These are phyloP conservation scores for Excalfactoria chinensis DNA, from an alignment of 2,113 vertebrate genomes.

Conservation along the genomic window DNA sequence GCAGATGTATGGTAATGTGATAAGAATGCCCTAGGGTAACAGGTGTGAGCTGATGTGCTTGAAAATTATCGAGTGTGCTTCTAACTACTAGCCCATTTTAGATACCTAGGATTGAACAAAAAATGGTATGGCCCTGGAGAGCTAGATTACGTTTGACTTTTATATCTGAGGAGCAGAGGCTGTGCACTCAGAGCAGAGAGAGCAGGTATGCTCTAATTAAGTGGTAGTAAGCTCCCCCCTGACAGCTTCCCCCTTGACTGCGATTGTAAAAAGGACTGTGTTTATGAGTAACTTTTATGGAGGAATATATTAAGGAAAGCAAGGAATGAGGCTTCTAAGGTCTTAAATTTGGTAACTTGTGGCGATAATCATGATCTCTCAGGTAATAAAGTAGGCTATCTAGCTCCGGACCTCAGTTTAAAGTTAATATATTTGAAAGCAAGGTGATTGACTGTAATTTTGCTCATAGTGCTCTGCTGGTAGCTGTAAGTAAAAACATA, in stretches of 20 bases:
- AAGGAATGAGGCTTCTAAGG: slow-evolving; percentile 2
- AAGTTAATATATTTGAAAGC: slow-evolving; percentile 52
- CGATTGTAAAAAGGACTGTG: neutral
- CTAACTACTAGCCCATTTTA: neutral
- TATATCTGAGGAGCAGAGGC: neutral
- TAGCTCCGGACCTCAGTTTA: slow-evolving; percentile 25
- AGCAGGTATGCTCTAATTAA: slow-evolving; percentile 25
- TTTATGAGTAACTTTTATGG: slow-evolving; percentile 48
- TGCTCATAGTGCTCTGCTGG: slow-evolving; percentile 1
- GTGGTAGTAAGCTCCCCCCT: neutral
- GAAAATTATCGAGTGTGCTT: slow-evolving; percentile 4
- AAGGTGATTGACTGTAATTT: slow-evolving; percentile 43
- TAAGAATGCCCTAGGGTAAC: slow-evolving; percentile 27
- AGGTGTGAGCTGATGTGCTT: neutral
- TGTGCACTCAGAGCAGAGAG: neutral
- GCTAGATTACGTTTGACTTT: slow-evolving; percentile 19
- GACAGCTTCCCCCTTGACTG: neutral
- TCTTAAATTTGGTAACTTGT: slow-evolving; percentile 54
- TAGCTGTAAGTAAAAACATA: slow-evolving; percentile 47
- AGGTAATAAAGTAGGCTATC: slow-evolving; percentile 30
- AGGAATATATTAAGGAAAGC: slow-evolving; percentile 24
- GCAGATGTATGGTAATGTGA: slow-evolving; percentile 59
- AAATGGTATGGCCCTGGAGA: neutral
- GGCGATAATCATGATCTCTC: slow-evolving; percentile 19
- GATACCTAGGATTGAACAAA: neutral